These are phyloP conservation scores for Mylabris sibirica DNA, from an alignment of 2,888 invertebrate genomes.

Conservation along the genomic window DNA sequence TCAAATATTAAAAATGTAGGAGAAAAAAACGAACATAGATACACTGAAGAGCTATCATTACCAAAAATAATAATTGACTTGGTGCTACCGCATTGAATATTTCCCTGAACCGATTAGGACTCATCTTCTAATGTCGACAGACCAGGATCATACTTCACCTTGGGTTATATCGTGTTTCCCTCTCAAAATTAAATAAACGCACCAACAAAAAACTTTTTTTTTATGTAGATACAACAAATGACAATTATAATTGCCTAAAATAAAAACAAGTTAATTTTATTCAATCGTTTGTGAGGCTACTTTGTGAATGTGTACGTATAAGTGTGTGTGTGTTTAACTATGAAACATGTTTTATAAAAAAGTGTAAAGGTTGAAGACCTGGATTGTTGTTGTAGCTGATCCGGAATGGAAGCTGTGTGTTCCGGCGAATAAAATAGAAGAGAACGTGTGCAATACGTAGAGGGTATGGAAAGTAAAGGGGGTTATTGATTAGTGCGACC, in stretches of 20 bases:
- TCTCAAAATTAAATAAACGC: constrained; percentile 12
- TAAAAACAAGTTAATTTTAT: constrained; percentile 26
- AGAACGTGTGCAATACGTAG: constrained; percentile 37
- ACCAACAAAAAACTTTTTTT: constrained; percentile 1
- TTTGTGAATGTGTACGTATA: neutral
- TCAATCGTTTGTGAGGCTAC: neutral
- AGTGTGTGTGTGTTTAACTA: neutral
- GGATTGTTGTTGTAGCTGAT: constrained; percentile 50
- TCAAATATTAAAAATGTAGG: neutral
- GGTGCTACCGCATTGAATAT: constrained; percentile 43
- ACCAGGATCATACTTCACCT: constrained; percentile 38
- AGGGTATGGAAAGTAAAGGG: constrained; percentile 42
- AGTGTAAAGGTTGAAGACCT: constrained; percentile 49
- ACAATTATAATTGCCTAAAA: constrained; percentile 2
- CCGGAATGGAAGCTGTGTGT: constrained; percentile 54
- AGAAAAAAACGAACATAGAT: constrained; percentile 37
- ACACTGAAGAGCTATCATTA: constrained; percentile 48
- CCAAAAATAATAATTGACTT: constrained; percentile 43
- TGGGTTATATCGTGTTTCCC: constrained; percentile 31
- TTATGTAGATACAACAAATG: neutral
- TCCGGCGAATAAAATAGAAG: constrained; percentile 35
- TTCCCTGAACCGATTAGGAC: constrained; percentile 44
- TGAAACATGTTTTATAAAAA: constrained; percentile 26
- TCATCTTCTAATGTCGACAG: constrained; percentile 32
- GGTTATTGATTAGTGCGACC: constrained; percentile 62